Base-by-base conservation (phyloP, 2,888 invertebrate species). In the Pteria penguin region DNA sequence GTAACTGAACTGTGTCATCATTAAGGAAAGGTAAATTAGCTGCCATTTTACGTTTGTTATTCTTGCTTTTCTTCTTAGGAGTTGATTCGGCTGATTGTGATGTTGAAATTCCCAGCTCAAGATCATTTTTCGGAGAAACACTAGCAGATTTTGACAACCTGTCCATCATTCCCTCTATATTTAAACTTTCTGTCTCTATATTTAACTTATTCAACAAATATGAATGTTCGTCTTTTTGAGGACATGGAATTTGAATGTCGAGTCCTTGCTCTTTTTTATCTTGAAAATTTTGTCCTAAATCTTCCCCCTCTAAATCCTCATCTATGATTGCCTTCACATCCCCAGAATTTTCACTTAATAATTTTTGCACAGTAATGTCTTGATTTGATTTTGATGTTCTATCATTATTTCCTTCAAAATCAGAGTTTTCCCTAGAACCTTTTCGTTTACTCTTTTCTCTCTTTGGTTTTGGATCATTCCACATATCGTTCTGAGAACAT, bases 21-120 rank as follows among this genome's bases (percentile, higher is more conserved):
- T 76, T 78, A 29, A 86, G 60, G 26, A 84, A 81, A 54, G 82
- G 82, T 26, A 81, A 78, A 31, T 78, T 81, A 36, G 80, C 82
- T 57, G 79, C 80, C 36, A 76, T 69, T 74, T 81, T 83, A 24
- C 79, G 72, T 66, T 71, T 79, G 2, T 57, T 74, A n/a, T 65
- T 69, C 57, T 76, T 83, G 29, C 74, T 78, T 29, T 72, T 72
- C 63, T 66, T 76, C 72, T 78, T 78, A 8, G 58, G 8, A 26
- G 58, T n/a, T 27, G 72, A 45, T 4, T n/a, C 4, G 8, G 31
- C 29, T 11, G 62, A 62, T 18, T 14, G 18, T 45, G 45, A 8
- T 18, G 8, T 45, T 8, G 8, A 0, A 18, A 14, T 18, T 45
- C 18, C 18, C 45, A 45, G 8, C 26, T 58, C 58, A 0, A 3